These are phyloP conservation scores for Montipora foliosa DNA, from an alignment of 64 coral and sea anemone genomes.

Conservation along the genomic window DNA sequence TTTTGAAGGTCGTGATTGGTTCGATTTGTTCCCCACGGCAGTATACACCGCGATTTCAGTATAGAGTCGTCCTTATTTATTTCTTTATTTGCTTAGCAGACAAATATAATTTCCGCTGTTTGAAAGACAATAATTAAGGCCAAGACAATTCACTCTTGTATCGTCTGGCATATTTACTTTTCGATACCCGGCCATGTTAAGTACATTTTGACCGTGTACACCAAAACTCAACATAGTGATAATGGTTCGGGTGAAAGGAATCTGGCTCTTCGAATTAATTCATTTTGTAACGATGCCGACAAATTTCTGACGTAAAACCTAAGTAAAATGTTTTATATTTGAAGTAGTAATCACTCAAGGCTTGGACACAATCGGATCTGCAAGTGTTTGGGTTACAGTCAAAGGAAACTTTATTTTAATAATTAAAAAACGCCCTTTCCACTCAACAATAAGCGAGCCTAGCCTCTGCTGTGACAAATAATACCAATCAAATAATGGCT, in stretches of 20 bases:
- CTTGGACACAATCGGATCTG: not conserved
- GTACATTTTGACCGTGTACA: not conserved
- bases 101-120: conserved; percentile 39
- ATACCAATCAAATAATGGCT: conserved; percentile 4
- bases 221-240: not conserved
- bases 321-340: not conserved
- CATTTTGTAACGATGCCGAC: not conserved
- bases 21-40: not conserved
- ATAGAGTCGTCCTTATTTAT: not conserved
- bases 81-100: not conserved
- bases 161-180: not conserved
- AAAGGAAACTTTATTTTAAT: conserved; percentile 15
- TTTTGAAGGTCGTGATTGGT: not conserved
- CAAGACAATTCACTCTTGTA: not conserved
- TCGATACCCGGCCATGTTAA: not conserved
- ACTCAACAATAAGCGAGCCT: not conserved
- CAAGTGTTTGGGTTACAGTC: not conserved
- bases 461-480: not conserved
- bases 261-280: not conserved
- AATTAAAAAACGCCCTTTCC: not conserved
- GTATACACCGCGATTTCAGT: not conserved
- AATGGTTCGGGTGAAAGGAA: not conserved
- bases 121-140: not conserved
- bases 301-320: not conserved
- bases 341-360: not conserved